Percentiles rank a stretch among this genome's conserved stretches.
These are phyloP conservation scores for Acanthosepion pharaonis DNA, from an alignment of 2,888 invertebrate species.

Conservation along the genomic window DNA sequence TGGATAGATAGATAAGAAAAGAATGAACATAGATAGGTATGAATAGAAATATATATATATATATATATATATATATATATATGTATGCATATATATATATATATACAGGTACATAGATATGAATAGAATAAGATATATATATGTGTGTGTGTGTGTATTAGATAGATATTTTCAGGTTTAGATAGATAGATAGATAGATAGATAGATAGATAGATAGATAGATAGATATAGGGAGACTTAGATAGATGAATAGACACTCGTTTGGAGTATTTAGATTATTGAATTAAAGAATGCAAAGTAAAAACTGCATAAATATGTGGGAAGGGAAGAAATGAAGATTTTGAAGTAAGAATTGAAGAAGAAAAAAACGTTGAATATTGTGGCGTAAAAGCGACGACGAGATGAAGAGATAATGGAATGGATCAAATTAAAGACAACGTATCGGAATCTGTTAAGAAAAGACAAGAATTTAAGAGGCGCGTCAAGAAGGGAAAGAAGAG, in stretches of 20 bases:
- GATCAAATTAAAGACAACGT: conserved; percentile 12
- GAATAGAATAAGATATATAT: background rate
- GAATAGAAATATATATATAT: background rate
- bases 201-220: background rate
- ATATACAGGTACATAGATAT: background rate
- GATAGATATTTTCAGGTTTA: background rate
- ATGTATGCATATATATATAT: background rate
- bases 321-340: too few relatives aligned
- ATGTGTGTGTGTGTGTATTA: background rate
- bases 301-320: too few relatives aligned
- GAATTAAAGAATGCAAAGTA: background rate
- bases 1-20: background rate
- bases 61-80: background rate
- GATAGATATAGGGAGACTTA: background rate
- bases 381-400: background rate
- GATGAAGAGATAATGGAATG: background rate
- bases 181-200: too few relatives aligned
- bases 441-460: conserved; percentile 3
- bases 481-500: background rate
- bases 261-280: background rate
- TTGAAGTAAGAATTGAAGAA: background rate
- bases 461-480: background rate
- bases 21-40: background rate
- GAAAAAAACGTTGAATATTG: background rate
- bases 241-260: background rate